phyloP scores from a whole-genome alignment of 2,797 vertebrate genomes.

The Gambusia yucatana region DNA sequence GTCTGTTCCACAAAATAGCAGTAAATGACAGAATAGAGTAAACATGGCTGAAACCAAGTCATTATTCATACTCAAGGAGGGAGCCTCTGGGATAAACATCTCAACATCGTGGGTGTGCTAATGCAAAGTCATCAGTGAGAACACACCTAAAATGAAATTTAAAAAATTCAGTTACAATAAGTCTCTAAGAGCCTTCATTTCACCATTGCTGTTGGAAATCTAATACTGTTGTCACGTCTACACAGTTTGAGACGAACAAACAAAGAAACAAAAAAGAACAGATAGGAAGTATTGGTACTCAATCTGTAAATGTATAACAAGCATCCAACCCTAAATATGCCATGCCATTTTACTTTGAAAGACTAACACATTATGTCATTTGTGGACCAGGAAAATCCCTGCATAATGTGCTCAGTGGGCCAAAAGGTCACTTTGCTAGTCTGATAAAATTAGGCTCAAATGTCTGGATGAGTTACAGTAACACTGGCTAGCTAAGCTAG shows the following conservation, averaged over 20 bases:
- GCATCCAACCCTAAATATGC: conserved; percentile 22
- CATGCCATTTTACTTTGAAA: conserved; percentile 45
- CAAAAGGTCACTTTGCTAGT: conserved; percentile 64
- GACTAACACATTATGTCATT: conserved; percentile 58
- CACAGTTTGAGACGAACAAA: not conserved
- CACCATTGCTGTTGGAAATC: not conserved
- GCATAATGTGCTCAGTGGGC: conserved; percentile 58
- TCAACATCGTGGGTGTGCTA: conserved; percentile 45
- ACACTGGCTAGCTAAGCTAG: conserved; percentile 55
- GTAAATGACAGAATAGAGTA: conserved; percentile 60
- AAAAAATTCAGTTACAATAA: conserved; percentile 7
- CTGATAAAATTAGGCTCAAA: conserved; percentile 74
- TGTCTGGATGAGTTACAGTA: conserved; percentile 69
- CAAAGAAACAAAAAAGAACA: not conserved
- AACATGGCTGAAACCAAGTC: conserved; percentile 55
- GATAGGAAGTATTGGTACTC: not conserved
- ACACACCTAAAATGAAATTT: conserved; percentile 33
- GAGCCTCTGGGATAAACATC: conserved; percentile 56
- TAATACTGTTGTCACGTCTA: not conserved
- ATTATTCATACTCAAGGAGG: conserved; percentile 64
- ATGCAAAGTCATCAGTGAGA: conserved; percentile 29
- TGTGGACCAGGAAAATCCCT: conserved; percentile 46
- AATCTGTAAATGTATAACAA: not conserved
- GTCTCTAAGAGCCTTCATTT: not conserved
- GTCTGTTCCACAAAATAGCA: conserved; percentile 61